These are phyloP conservation scores for Sphecodes monilicornis DNA, from an alignment of 2,888 invertebrate genomes.

Conservation along the genomic window DNA sequence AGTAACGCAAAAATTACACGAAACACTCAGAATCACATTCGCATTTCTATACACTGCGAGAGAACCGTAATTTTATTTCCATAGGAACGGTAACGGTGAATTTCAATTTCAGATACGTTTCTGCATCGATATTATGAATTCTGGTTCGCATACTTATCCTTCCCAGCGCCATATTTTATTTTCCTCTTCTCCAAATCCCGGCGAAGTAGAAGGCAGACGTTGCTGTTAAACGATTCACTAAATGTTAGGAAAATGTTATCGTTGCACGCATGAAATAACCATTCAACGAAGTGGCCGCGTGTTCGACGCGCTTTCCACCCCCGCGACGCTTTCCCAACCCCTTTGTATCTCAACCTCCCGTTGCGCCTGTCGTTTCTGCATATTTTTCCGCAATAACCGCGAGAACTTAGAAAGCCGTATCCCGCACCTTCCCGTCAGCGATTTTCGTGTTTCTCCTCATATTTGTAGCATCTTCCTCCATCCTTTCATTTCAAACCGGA, in stretches of 20 bases:
- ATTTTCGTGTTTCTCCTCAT: slow-evolving; percentile 31
- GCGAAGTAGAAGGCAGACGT: slow-evolving; percentile 12
- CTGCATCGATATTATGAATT: slow-evolving; percentile 40
- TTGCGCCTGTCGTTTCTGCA: slow-evolving; percentile 40
- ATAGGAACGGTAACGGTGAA: slow-evolving; percentile 10
- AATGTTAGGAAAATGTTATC: slow-evolving; percentile 73
- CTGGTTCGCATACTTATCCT: background rate
- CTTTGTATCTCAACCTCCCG: background rate
- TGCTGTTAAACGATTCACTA: slow-evolving; percentile 62
- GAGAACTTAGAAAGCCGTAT: slow-evolving; percentile 37
- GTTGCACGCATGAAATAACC: slow-evolving; percentile 70
- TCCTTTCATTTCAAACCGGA: background rate
- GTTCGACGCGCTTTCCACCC: slow-evolving; percentile 49
- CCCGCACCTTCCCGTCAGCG: slow-evolving; percentile 12
- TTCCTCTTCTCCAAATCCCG: background rate
- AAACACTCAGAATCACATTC: background rate
- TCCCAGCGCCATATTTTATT: background rate
- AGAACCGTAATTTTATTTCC: background rate
- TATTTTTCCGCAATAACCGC: slow-evolving; percentile 46
- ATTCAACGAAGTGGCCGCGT: slow-evolving; percentile 54
- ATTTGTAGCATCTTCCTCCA: too few relatives aligned
- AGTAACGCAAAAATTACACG: background rate
- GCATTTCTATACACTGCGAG: background rate
- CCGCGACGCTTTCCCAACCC: background rate
- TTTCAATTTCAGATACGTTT: slow-evolving; percentile 19